phyloP scores from a whole-genome alignment of 2,113 vertebrate genomes.

The Microtus pennsylvanicus region DNA sequence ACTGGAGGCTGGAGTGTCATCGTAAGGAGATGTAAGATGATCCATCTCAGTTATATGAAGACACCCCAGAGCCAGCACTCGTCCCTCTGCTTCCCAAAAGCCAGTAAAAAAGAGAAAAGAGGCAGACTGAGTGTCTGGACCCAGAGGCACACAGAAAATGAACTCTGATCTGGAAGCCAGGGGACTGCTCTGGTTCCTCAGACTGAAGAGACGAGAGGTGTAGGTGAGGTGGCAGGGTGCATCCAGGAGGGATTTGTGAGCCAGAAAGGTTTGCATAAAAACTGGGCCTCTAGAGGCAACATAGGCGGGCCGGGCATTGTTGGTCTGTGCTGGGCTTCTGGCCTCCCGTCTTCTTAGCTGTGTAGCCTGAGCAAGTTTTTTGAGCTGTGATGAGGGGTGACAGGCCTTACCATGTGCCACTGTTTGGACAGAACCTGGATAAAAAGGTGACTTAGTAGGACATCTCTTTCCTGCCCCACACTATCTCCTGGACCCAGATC shows the following conservation, averaged over 20 bases:
- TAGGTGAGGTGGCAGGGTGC: neutral
- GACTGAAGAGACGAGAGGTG: neutral
- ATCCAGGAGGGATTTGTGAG: neutral
- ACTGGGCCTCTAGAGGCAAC: fast-evolving
- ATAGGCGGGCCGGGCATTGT: fast-evolving
- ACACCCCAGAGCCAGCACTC: neutral
- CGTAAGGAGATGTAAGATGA: neutral
- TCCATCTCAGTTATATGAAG: neutral
- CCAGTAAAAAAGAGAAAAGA: neutral
- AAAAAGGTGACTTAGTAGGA: neutral
- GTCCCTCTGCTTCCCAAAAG: neutral
- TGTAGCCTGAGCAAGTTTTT: neutral
- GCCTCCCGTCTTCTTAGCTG: neutral
- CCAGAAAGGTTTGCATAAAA: neutral
- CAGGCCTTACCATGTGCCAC: neutral
- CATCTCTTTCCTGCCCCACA: too few relatives aligned
- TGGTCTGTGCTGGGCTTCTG: neutral
- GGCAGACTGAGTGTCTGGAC: neutral
- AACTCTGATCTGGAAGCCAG: neutral
- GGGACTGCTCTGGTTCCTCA: neutral
- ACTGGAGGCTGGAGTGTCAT: neutral
- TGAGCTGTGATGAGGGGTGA: neutral
- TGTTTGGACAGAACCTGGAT: neutral
- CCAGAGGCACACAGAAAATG: neutral
- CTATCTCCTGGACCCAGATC: neutral